Conservation (phyloP, 1,140 invertebrate genomes). For the Probaryconus sp. region DNA sequence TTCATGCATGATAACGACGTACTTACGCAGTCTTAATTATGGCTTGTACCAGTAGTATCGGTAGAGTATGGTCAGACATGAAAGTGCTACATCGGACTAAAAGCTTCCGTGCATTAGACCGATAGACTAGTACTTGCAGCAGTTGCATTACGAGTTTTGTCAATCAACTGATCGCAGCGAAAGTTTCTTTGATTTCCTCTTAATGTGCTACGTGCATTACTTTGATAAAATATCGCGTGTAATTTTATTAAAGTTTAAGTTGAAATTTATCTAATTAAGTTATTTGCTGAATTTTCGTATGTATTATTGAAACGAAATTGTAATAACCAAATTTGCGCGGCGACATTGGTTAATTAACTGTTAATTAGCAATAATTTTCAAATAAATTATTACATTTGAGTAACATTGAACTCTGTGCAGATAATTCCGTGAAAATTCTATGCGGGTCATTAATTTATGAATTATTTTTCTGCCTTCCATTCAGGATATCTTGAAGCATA, state of each 20-base stretch:
- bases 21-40: slow-evolving; percentile 32
- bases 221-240: background rate
- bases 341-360: no score
- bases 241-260: no score
- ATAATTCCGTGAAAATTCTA: no score
- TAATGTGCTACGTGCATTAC: background rate
- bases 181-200: slow-evolving; percentile 19
- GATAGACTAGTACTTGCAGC: slow-evolving; percentile 9
- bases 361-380: no score
- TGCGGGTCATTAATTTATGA: slow-evolving; percentile 35
- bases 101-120: slow-evolving; percentile 45
- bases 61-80: slow-evolving; percentile 32
- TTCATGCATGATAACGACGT: slow-evolving; percentile 12
- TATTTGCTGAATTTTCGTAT: no score
- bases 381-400: no score
- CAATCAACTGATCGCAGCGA: slow-evolving; percentile 18
- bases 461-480: slow-evolving; percentile 14
- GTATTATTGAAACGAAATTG: no score
- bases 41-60: slow-evolving; percentile 25
- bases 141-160: slow-evolving; percentile 36
- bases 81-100: slow-evolving; percentile 40
- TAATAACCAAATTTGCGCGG: no score
- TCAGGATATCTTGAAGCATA: slow-evolving; percentile 25
- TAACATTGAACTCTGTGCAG: no score
- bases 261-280: no score